Percentiles rank a stretch among this genome's conserved stretches.
Conservation (phyloP, 2,797 vertebrate genomes). For the Acanthis flammea region DNA sequence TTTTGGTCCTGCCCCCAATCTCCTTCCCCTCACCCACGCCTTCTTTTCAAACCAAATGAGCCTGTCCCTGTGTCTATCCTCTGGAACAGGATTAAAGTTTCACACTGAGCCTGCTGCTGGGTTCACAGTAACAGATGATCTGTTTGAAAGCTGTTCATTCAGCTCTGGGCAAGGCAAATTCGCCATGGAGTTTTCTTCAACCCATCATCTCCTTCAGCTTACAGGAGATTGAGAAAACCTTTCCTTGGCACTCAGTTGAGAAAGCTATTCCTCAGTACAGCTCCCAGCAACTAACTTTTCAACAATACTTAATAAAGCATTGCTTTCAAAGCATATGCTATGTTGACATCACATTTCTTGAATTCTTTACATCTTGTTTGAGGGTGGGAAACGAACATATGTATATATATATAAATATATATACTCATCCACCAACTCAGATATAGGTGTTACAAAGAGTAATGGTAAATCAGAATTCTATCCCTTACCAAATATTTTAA, state of each 20-base stretch:
- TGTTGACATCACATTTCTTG: background rate
- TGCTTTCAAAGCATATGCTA: background rate
- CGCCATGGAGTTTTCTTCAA: background rate
- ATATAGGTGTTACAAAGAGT: background rate
- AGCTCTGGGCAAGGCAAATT: background rate
- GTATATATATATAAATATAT: fast-evolving
- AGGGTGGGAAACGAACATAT: background rate
- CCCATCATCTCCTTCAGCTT: background rate
- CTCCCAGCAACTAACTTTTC: background rate
- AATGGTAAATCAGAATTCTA: background rate
- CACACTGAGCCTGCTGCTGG: background rate
- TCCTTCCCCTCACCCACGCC: background rate
- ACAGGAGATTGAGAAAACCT: background rate
- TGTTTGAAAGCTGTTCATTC: background rate
- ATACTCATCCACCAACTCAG: background rate
- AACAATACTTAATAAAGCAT: background rate
- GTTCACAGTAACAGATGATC: background rate
- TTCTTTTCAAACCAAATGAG: slow-evolving; percentile 16
- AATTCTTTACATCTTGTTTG: background rate
- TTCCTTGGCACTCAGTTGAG: background rate
- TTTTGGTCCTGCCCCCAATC: background rate
- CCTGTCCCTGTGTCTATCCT: background rate
- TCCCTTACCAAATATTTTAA: background rate
- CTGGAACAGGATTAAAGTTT: background rate
- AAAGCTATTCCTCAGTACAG: background rate